These are phyloP conservation scores for Chiridota heheva DNA, from an alignment of 35 echinoderm and acorn worm genomes.

Conservation along the genomic window DNA sequence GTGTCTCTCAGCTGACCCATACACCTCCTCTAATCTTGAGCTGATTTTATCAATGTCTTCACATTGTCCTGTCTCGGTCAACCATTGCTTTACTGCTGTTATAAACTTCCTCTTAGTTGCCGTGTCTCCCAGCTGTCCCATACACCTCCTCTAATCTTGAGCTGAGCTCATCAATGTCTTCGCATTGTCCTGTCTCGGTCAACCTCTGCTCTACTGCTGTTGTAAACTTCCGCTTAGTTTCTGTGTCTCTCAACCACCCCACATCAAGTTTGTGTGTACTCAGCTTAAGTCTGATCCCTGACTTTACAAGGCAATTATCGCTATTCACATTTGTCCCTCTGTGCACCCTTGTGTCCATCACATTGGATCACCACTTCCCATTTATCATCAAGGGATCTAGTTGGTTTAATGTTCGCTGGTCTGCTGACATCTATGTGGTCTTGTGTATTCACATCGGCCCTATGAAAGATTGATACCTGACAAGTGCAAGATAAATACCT, in stretches of 20 bases:
- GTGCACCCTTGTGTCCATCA: slow-evolving; percentile 13
- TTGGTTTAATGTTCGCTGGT: not conserved
- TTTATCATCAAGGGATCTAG: not conserved
- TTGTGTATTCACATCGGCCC: too few relatives aligned
- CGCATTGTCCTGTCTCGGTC: too few relatives aligned
- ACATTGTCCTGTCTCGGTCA: not conserved
- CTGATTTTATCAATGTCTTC: not conserved
- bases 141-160: too few relatives aligned
- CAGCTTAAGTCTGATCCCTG: not conserved
- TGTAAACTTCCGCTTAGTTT: not conserved
- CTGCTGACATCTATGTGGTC: not conserved
- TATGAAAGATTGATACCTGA: too few relatives aligned
- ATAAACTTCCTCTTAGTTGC: not conserved
- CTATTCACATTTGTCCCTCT: slow-evolving; percentile 10
- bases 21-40: not conserved
- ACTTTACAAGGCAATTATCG: not conserved
- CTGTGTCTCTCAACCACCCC: not conserved
- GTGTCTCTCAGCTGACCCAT: not conserved
- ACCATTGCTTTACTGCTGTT: not conserved
- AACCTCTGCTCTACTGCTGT: not conserved
- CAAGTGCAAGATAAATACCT: too few relatives aligned
- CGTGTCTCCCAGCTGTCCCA: too few relatives aligned
- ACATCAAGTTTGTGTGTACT: not conserved
- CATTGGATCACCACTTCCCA: not conserved
- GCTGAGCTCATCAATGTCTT: too few relatives aligned